phyloP scores from a whole-genome alignment of 2,888 invertebrate species.

The Ceriagrion tenellum region DNA sequence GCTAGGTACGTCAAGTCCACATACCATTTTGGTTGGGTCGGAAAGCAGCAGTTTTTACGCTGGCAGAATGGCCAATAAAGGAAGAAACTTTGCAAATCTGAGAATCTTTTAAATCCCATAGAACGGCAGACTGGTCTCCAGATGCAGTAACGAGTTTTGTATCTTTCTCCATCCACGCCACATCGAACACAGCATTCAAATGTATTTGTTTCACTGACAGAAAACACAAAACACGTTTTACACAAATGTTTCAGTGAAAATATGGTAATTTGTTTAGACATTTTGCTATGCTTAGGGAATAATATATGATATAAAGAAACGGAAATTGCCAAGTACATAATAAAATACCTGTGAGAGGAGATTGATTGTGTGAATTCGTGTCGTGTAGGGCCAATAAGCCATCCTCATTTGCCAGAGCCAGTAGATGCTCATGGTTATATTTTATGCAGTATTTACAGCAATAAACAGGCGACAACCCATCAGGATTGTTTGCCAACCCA shows the following conservation, averaged over 20 bases:
- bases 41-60: slow-evolving; percentile 90
- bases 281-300: too few species aligned
- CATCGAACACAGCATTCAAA: slow-evolving; percentile 93
- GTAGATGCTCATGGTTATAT: slow-evolving; percentile 83
- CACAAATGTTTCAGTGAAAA: background rate
- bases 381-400: slow-evolving; percentile 83
- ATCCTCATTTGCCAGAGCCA: slow-evolving; percentile 93
- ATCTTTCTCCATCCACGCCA: slow-evolving; percentile 90
- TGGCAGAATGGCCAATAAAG: slow-evolving; percentile 88
- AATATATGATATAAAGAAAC: background rate
- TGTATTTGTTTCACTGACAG: slow-evolving; percentile 80
- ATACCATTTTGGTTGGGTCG: slow-evolving; percentile 82
- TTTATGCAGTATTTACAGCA: slow-evolving; percentile 88
- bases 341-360: slow-evolving; percentile 13
- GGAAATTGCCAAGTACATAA: background rate
- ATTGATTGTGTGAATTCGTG: slow-evolving; percentile 73
- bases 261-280: background rate
- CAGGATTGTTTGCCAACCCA: slow-evolving; percentile 78
- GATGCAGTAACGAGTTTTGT: slow-evolving; percentile 91
- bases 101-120: slow-evolving; percentile 85
- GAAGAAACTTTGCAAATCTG: slow-evolving; percentile 73
- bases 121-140: slow-evolving; percentile 89
- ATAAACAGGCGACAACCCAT: slow-evolving; percentile 87
- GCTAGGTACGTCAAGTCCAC: slow-evolving; percentile 13
- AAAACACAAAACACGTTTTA: slow-evolving; percentile 70